phyloP scores from a whole-genome alignment of 2,888 invertebrate species.

The Tribolium freemani region DNA sequence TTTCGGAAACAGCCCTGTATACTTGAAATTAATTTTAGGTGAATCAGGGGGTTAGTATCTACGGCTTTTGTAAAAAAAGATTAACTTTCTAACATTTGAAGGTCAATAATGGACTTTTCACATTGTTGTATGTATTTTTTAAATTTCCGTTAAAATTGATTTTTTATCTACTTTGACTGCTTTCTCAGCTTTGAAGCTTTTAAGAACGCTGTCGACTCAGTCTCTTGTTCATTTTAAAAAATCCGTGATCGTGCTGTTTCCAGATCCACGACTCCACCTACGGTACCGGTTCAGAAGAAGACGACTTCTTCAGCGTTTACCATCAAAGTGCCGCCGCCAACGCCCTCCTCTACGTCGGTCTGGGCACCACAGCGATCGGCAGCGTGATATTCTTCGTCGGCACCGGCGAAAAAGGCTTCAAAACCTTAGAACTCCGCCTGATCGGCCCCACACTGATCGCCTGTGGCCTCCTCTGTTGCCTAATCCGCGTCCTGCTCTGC shows the following conservation, averaged over 20 bases:
- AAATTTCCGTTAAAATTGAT: too few species aligned
- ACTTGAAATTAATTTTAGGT: too few species aligned
- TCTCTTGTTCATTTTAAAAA: not conserved
- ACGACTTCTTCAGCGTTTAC: constrained; percentile 77
- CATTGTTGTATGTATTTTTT: too few species aligned
- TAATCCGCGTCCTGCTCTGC: constrained; percentile 87
- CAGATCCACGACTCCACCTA: constrained; percentile 88
- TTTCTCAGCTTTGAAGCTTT: too few species aligned
- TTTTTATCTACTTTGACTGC: too few species aligned
- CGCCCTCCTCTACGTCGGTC: constrained; percentile 87
- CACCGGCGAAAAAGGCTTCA: constrained; percentile 90
- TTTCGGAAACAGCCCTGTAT: too few species aligned
- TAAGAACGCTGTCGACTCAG: too few species aligned
- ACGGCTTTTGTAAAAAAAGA: too few species aligned
- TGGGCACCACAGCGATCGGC: constrained; percentile 86
- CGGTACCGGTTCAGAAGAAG: constrained; percentile 78
- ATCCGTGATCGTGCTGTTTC: constrained; percentile 42
- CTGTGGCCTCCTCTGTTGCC: constrained; percentile 85
- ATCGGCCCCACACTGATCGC: constrained; percentile 83
- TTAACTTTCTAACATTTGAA: too few species aligned
- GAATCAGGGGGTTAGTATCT: too few species aligned
- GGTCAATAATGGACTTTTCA: too few species aligned
- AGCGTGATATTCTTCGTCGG: constrained; percentile 91
- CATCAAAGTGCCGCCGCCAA: constrained; percentile 86
- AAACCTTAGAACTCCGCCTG: constrained; percentile 86